phyloP scores from a whole-genome alignment of 2,113 vertebrate genomes.

The Notarius quadriscutis region DNA sequence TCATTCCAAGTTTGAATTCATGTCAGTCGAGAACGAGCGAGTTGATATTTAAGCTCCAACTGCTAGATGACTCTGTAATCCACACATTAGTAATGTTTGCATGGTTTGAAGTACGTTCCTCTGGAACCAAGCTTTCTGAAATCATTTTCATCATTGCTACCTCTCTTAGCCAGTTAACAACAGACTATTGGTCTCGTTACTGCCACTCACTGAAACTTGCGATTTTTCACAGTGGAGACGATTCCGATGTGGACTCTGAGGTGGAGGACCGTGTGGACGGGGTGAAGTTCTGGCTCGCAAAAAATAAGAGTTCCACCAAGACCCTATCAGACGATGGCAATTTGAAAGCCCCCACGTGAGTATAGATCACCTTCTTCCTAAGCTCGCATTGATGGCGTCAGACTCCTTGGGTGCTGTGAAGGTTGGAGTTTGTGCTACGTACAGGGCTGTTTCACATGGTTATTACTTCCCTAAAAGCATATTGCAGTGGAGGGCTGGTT shows the following conservation, averaged over 20 bases:
- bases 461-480: background rate
- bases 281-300: slow-evolving; percentile 92
- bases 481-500: background rate
- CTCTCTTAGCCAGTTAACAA: background rate
- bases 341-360: slow-evolving; percentile 90
- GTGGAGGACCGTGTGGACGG: slow-evolving; percentile 95
- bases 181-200: background rate
- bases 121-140: background rate
- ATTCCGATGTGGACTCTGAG: slow-evolving; percentile 90
- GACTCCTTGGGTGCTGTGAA: background rate
- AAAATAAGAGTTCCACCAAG: slow-evolving; percentile 80
- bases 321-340: slow-evolving; percentile 85
- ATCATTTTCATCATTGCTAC: background rate
- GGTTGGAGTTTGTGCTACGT: background rate
- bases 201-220: slow-evolving; percentile 1
- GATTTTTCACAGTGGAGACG: slow-evolving; percentile 79
- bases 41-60: background rate
- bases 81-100: background rate
- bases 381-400: background rate
- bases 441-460: background rate
- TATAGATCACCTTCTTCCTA: slow-evolving; percentile 15
- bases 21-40: background rate
- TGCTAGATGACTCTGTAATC: background rate
- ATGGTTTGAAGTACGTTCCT: background rate
- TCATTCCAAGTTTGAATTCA: background rate